Percentiles rank a stretch among this genome's conserved stretches.
These are phyloP conservation scores for Aproaerema taeniolella DNA, from an alignment of 2,888 invertebrate species.

Conservation along the genomic window DNA sequence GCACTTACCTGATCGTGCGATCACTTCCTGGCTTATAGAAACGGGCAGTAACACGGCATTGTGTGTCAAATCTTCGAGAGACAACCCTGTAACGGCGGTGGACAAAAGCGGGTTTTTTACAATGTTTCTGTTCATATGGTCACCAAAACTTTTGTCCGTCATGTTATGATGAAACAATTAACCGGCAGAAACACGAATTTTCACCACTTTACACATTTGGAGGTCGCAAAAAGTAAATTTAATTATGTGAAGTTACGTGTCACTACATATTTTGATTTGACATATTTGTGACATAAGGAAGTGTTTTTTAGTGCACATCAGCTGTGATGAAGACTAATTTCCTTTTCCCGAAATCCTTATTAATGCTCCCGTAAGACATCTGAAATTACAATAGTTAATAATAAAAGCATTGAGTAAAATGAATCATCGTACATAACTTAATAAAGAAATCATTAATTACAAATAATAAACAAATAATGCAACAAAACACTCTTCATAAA, in stretches of 20 bases:
- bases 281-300: too few relatives aligned
- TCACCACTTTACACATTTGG: conserved; percentile 68
- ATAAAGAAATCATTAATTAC: too few relatives aligned
- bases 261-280: conserved; percentile 65
- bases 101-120: conserved; percentile 84
- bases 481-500: too few relatives aligned
- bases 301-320: too few relatives aligned
- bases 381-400: too few relatives aligned
- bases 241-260: conserved; percentile 73
- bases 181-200: conserved; percentile 51
- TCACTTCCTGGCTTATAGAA: conserved; percentile 52
- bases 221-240: conserved; percentile 70
- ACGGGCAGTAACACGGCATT: conserved; percentile 84
- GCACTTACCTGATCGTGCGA: conserved; percentile 62
- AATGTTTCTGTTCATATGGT: conserved; percentile 55
- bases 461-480: too few relatives aligned
- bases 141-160: conserved; percentile 71
- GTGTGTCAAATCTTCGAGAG: conserved; percentile 84
- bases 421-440: too few relatives aligned
- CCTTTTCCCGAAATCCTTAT: too few relatives aligned
- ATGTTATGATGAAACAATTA: conserved; percentile 41
- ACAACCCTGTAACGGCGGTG: conserved; percentile 83
- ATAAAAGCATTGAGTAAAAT: too few relatives aligned
- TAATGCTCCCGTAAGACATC: too few relatives aligned
- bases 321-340: too few relatives aligned